Conservation (phyloP, 2,888 invertebrate genomes). For the Anagyrus pseudococci region DNA sequence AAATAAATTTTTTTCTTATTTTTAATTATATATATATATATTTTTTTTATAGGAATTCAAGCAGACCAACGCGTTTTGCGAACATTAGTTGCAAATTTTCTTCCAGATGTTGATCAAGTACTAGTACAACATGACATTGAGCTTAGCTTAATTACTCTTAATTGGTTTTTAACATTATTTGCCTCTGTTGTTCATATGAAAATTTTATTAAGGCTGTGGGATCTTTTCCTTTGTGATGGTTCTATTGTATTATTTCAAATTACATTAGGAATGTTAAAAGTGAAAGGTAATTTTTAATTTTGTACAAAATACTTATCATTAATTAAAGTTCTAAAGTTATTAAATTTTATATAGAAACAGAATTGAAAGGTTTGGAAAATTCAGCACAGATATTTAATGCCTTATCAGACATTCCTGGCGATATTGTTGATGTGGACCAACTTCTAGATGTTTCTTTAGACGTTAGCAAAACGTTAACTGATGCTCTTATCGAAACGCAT, state of each 20-base stretch:
- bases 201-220: conserved; percentile 93
- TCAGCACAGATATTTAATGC: conserved; percentile 98
- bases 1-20: conserved; percentile 38
- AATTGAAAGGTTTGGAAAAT: conserved; percentile 86
- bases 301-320: conserved; percentile 10
- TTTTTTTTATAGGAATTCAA: conserved; percentile 73
- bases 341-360: conserved; percentile 66
- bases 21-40: not conserved
- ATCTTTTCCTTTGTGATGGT: conserved; percentile 95
- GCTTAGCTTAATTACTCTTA: conserved; percentile 91
- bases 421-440: conserved; percentile 89
- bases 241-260: conserved; percentile 93
- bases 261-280: conserved; percentile 92
- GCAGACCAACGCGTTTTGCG: conserved; percentile 96
- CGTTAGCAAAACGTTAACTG: conserved; percentile 82
- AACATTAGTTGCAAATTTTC: conserved; percentile 86
- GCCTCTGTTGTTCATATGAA: conserved; percentile 97
- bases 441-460: conserved; percentile 79
- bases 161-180: conserved; percentile 97
- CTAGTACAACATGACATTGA: conserved; percentile 94
- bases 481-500: conserved; percentile 87
- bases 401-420: conserved; percentile 93
- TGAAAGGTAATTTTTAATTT: conserved; percentile 63
- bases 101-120: conserved; percentile 89
- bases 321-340: conserved; percentile 11